Conservation (phyloP, 2,888 invertebrate genomes). For the Byasa hedistus region DNA sequence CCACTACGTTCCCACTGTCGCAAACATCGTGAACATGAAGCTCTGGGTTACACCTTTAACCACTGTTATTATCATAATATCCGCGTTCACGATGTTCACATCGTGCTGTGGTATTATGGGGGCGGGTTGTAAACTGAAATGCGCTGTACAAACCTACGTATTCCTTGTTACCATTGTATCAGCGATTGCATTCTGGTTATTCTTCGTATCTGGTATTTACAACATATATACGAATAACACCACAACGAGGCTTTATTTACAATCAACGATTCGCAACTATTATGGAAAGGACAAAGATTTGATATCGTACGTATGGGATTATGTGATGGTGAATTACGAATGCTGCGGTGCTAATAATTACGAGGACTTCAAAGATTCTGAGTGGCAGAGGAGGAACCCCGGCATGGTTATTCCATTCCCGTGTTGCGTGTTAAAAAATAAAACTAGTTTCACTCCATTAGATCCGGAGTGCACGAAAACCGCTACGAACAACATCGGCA, state of each 20-base stretch:
- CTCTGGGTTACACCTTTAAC: constrained; percentile 63
- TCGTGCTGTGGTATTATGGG: constrained; percentile 69
- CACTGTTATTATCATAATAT: constrained; percentile 54
- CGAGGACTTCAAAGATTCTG: constrained; percentile 54
- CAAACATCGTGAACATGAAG: constrained; percentile 59
- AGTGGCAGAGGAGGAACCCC: constrained; percentile 53
- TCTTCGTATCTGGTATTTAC: constrained; percentile 62
- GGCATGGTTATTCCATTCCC: constrained; percentile 56
- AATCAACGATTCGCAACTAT: constrained; percentile 44
- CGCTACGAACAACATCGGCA: constrained; percentile 37
- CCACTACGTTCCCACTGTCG: constrained; percentile 49
- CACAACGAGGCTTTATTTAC: constrained; percentile 47
- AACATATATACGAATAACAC: constrained; percentile 60
- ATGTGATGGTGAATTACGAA: constrained; percentile 61
- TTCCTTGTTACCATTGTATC: constrained; percentile 56
- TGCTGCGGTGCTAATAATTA: constrained; percentile 63
- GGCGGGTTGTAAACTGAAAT: constrained; percentile 64
- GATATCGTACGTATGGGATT: constrained; percentile 57
- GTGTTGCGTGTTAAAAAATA: constrained; percentile 59
- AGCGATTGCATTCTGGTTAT: constrained; percentile 53
- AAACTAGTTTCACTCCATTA: constrained; percentile 46
- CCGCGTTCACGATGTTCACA: constrained; percentile 54
- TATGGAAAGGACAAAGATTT: constrained; percentile 66
- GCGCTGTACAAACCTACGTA: constrained; percentile 65
- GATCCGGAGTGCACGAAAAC: constrained; percentile 51